phyloP scores from a whole-genome alignment of 1,140 invertebrate species.

The Homarus americanus region DNA sequence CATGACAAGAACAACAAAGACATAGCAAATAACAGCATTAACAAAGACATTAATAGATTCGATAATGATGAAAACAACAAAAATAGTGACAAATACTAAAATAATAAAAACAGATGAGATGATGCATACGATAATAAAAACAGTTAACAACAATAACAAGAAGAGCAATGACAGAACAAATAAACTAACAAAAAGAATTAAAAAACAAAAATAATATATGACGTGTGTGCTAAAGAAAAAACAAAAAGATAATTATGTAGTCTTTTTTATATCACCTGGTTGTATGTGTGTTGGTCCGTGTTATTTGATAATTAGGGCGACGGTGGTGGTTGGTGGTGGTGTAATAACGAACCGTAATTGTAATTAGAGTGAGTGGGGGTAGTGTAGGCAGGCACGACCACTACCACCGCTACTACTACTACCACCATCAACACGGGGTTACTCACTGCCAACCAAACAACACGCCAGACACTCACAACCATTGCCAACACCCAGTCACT shows the following conservation, averaged over 20 bases:
- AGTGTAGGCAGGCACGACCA: not conserved
- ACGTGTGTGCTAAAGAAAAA: not conserved
- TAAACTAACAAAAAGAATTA: not conserved
- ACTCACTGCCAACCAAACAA: too few relatives aligned
- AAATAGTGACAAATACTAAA: too few relatives aligned
- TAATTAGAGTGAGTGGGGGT: conserved; percentile 28
- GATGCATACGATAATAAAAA: too few relatives aligned
- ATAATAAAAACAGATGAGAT: too few relatives aligned
- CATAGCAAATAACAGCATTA: too few relatives aligned
- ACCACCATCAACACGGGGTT: not conserved
- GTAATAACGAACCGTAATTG: conserved; percentile 23
- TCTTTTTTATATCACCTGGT: not conserved
- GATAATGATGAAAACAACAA: too few relatives aligned
- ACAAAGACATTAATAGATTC: too few relatives aligned
- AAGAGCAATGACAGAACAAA: too few relatives aligned
- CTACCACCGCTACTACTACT: not conserved
- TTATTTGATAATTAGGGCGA: conserved; percentile 38
- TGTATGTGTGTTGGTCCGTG: conserved; percentile 27
- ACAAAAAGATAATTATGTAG: not conserved
- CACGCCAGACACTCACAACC: too few relatives aligned
- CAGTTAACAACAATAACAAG: too few relatives aligned
- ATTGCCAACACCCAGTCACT: not conserved
- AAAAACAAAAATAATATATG: not conserved
- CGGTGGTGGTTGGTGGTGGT: conserved; percentile 21
- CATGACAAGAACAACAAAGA: too few relatives aligned